Base-by-base conservation (phyloP, 2,113 vertebrate genomes). In the Zeus faber region DNA sequence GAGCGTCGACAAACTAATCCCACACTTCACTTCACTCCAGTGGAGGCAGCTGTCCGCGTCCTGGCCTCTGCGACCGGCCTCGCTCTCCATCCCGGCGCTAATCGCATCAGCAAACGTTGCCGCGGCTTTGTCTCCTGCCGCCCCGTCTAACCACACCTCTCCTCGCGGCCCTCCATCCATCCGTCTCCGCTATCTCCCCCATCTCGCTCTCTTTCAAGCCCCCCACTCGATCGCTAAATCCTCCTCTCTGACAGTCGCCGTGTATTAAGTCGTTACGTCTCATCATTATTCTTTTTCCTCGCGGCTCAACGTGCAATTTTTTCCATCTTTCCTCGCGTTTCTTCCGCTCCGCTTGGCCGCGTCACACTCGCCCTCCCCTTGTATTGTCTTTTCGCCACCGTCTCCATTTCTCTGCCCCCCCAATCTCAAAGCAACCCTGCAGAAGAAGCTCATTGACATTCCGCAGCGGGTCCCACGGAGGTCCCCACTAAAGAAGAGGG, bases 1-100 rank as follows among this genome's bases (percentile, higher is more conserved):
- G n/a, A n/a, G 24, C n/a, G 40, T 67, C 60, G 53, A 60, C 64
- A 69, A 75, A 78, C 74, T 65, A 78, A 74, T 81, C 76, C 62
- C 67, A 76, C 53, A 49, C 71, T 49, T 81, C 63, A 57, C 73
- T 48, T 35, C 74, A 74, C 71, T 57, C 64, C 35, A 17, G 46
- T 73, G 54, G 55, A 78, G 64, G 51, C 67, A 74, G 76, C 65
- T 74, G 70, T 57, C 25, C n/a, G n/a, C n/a, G 2, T 27, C 9
- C 46, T 18, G 49, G 20, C 72, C 29, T 40, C 21, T 53, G 44
- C 22, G 27, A 53, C 56, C 21, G 2, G 29, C 20, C 21, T 35
- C 56, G 44, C 62, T 52, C 65, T 70, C 58, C 59, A 65, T 37
- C 55, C 40, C 43, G 0, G 2, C n/a, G 5, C 44, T 50, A 14